These are phyloP conservation scores for Fragum fragum DNA, from an alignment of 2,888 invertebrate species.

Conservation along the genomic window DNA sequence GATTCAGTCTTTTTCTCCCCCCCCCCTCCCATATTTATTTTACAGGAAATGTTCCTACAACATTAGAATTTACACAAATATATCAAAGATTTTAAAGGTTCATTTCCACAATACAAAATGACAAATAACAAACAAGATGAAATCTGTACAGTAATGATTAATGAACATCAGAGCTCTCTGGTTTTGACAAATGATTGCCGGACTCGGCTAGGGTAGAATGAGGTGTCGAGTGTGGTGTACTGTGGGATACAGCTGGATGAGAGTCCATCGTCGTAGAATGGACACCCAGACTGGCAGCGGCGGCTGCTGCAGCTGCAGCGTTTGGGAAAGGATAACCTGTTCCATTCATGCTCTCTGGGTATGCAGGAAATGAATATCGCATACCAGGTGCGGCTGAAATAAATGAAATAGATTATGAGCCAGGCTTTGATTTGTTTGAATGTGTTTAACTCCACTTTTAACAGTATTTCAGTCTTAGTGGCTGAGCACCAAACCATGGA, in stretches of 20 bases:
- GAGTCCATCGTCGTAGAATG: constrained; percentile 83
- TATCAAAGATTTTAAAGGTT: too few species aligned
- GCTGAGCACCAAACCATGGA: too few species aligned
- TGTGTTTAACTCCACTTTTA: too few species aligned
- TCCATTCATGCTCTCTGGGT: constrained; percentile 82
- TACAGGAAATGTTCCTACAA: too few species aligned
- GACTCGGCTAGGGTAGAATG: constrained; percentile 82
- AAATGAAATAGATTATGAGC: too few species aligned
- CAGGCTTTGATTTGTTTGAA: too few species aligned
- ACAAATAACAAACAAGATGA: constrained; percentile 3
- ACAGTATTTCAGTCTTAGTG: too few species aligned
- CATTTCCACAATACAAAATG: background rate
- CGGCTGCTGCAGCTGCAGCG: constrained; percentile 79
- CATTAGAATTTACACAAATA: too few species aligned
- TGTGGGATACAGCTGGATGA: constrained; percentile 79
- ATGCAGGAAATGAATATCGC: constrained; percentile 71
- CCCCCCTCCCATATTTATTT: too few species aligned
- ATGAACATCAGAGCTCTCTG: constrained; percentile 76
- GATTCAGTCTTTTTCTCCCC: too few species aligned
- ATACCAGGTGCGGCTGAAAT: constrained; percentile 70
- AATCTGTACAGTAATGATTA: constrained; percentile 35
- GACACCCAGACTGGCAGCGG: constrained; percentile 77
- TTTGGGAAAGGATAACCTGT: constrained; percentile 80
- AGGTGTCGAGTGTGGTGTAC: constrained; percentile 77
- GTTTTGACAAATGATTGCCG: constrained; percentile 79